Evolutionary conservation across 1,140 invertebrate species (phyloP), one percentile per base, ranked within the genome.

Genomic region (Lepidotrigona ventralis): DNA sequence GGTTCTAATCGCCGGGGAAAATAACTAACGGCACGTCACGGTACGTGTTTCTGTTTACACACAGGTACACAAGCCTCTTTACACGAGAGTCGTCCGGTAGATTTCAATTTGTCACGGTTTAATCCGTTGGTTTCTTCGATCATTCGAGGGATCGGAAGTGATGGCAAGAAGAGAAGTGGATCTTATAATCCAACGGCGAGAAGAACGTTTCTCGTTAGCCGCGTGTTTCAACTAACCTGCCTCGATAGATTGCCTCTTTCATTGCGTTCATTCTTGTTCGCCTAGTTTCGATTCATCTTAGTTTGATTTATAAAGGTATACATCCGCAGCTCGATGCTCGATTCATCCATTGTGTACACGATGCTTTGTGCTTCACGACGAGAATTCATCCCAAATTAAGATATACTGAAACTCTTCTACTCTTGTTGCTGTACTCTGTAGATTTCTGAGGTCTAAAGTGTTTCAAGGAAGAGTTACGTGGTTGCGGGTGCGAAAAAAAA

Each of bases 21-120:
- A 64, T 77, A 77, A 63, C 63, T 76, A 60, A 26, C 56, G 3
- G 29, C n/a, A 33, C 33, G 21, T 76, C 73, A 60, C 56, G 54
- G n/a, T 46, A 46, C 39, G 23, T 46, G 26, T 46, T 26, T 26
- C 15, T 51, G 46, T n/a, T n/a, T n/a, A 19, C 46, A 71, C 69
- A 0, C 39, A 6, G 39, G 15, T 23, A 51, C n/a, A 3, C n/a
- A 29, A 14, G 12, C 23, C n/a, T 46, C 23, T 8, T 46, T 23
- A 21, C 39, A 11, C 64, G 17, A 33, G 19, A 39, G 23, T 23
- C 46, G 15, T 11, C 9, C n/a, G 69, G 26, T n/a, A 23, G 15
- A 23, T 46, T 58, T 75, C 17, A 60, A 75, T 75, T 60, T 58
- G 56, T 75, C 14, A 60, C 33, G 29, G 9, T 60, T 19, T 58